These are phyloP conservation scores for Berghia stephanieae DNA, from an alignment of 1,140 invertebrate genomes.

Conservation along the genomic window DNA sequence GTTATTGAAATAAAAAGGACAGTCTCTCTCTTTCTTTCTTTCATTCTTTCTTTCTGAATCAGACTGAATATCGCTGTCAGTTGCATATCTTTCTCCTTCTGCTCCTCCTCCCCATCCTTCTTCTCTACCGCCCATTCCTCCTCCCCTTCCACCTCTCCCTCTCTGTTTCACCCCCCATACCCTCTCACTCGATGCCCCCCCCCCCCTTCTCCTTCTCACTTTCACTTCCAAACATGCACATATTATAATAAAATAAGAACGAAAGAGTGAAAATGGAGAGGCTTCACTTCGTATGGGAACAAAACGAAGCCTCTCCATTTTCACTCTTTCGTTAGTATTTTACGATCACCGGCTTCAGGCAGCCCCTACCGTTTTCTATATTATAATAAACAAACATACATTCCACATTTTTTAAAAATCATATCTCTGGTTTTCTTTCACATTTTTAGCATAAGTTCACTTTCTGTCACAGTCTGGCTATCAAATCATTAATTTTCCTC, in stretches of 20 bases:
- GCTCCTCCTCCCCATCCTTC: no score
- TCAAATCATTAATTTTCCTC: no score
- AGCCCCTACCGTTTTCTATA: no score
- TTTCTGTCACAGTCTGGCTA: no score
- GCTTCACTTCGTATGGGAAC: no score
- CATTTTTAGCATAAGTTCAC: no score
- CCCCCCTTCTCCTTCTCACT: neutral
- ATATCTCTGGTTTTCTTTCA: no score
- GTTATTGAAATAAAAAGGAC: neutral
- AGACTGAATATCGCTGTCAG: neutral
- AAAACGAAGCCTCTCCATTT: no score
- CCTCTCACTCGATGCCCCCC: neutral
- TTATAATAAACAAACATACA: neutral
- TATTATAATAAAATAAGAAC: neutral
- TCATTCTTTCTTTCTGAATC: neutral
- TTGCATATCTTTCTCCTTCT: neutral
- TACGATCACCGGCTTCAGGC: no score
- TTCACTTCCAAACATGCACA: neutral
- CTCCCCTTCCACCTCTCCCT: neutral
- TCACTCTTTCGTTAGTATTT: no score
- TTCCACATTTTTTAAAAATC: neutral
- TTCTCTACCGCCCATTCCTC: no score
- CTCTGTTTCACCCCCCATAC: neutral
- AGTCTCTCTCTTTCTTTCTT: neutral
- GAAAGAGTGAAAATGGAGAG: no score